Percentiles rank a stretch among this genome's conserved stretches.
Conservation (phyloP, 1,140 invertebrate genomes). For the Philotrypesis tridentata region DNA sequence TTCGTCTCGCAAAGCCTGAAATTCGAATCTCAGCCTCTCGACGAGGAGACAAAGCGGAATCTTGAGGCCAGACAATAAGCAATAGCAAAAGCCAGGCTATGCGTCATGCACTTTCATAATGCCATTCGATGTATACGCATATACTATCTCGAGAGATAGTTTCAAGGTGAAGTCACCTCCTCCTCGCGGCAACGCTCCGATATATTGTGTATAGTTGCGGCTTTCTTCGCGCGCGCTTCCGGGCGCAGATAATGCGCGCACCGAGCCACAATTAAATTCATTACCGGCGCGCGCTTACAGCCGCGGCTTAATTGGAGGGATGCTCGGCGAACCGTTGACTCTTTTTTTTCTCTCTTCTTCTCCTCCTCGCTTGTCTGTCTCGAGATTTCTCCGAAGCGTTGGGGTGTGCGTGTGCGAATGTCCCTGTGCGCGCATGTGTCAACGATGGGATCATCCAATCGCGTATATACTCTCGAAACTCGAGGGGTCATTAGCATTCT, state of each 20-base stretch:
- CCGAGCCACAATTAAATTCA: slow-evolving; percentile 49
- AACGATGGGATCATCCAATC: neutral
- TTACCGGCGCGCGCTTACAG: slow-evolving; percentile 34
- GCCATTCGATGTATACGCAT: neutral
- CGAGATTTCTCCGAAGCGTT: neutral
- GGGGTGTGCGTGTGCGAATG: too few species aligned
- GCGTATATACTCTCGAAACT: neutral
- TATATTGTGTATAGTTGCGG: too few species aligned
- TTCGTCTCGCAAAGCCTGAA: too few species aligned
- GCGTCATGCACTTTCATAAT: too few species aligned
- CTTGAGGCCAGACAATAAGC: too few species aligned
- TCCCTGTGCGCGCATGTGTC: too few species aligned
- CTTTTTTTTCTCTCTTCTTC: slow-evolving; percentile 9
- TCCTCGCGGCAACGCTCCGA: neutral
- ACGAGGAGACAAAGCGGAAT: too few species aligned
- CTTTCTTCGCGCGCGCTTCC: slow-evolving; percentile 22
- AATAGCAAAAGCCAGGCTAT: too few species aligned
- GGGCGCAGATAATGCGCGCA: slow-evolving; percentile 35
- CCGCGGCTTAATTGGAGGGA: slow-evolving; percentile 44
- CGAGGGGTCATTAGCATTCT: neutral
- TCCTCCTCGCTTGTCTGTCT: neutral
- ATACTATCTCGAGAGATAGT: neutral
- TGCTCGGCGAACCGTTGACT: slow-evolving; percentile 16
- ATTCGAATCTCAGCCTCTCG: too few species aligned
- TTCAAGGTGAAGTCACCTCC: neutral